A percentile compares a stretch with the other conserved stretches of the same genome.
Evolutionary conservation across 1,140 invertebrate species (phyloP).

Genomic region (Platorchestia sp.): DNA sequence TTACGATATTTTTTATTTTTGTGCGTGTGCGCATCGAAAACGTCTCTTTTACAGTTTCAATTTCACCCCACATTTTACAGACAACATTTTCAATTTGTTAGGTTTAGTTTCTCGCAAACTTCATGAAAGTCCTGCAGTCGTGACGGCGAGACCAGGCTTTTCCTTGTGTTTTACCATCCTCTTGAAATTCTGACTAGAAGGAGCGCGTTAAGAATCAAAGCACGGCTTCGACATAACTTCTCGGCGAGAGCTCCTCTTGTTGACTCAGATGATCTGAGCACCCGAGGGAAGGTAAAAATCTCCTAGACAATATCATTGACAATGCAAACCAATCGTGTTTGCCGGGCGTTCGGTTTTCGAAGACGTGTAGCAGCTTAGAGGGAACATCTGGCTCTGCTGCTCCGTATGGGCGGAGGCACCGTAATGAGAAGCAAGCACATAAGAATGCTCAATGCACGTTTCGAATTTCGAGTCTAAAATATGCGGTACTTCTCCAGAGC

Average conservation of each 20-base stretch:
- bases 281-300: constrained; percentile 23
- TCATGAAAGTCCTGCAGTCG: background rate
- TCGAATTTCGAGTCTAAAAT: background rate
- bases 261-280: constrained; percentile 16
- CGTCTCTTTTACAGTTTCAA: background rate
- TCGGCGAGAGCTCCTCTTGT: background rate
- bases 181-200: background rate
- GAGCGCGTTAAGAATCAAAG: background rate
- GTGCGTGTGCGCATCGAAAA: background rate
- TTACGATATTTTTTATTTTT: background rate
- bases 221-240: constrained; percentile 16
- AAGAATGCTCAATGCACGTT: background rate
- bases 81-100: background rate
- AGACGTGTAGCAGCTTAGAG: constrained; percentile 26
- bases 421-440: constrained; percentile 23
- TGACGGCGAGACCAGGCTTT: background rate
- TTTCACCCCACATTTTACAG: background rate
- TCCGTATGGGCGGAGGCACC: background rate
- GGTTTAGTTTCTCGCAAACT: background rate
- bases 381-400: background rate
- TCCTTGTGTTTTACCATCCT: background rate
- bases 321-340: constrained; percentile 45
- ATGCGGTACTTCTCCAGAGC: background rate
- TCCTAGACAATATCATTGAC: constrained; percentile 39
- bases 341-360: constrained; percentile 1